Evolutionary conservation across 2,797 vertebrate species (phyloP), one percentile per base, ranked within the genome.

Genomic region (Scyliorhinus canicula): DNA sequence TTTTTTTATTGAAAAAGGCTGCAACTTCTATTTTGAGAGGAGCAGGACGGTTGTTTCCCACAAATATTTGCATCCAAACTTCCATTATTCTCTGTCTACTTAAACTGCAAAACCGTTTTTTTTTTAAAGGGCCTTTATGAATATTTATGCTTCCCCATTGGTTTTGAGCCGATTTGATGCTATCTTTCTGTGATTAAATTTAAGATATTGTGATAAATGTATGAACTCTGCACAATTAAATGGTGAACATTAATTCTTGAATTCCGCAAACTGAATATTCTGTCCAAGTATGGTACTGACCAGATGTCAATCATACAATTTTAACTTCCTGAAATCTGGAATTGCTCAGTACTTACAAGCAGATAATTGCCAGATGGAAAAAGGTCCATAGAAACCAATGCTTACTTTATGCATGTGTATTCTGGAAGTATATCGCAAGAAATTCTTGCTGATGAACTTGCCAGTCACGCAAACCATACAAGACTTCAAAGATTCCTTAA

Each of bases 361-460:
- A 90, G 52, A 35, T 90, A 60, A 86, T 52, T 86, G 50, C 84
- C 84, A 90, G 86, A 90, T 57, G 55, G 52, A 90, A 90, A n/a
- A 90, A 16, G 16, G 55, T 60, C 86, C 86, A n/a, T 21, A 40
- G 52, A 40, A 57, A n/a, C 5, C 55, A 60, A 21, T n/a, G 16
- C 55, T 88, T 35, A 40, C 6, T 57, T 16, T 57, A 19, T 90
- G 86, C 31, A 86, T 55, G 79, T 16, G 31, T 90, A 90, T 60
- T 60, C 35, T 90, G 35, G 12, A 90, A 19, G 4, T 55, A 60
- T 28, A 88, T 35, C 14, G 11, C 7, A 82, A 82, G 19, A 24
- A 44, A 47, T 44, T 82, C 16, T 21, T 55, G 52, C 31, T 88
- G 28, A 88, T 57, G 35, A 55, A 12, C 55, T 55, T 4, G 9